Evolutionary conservation across 2,797 vertebrate species (phyloP).

Genomic region (Cuculus canorus): DNA sequence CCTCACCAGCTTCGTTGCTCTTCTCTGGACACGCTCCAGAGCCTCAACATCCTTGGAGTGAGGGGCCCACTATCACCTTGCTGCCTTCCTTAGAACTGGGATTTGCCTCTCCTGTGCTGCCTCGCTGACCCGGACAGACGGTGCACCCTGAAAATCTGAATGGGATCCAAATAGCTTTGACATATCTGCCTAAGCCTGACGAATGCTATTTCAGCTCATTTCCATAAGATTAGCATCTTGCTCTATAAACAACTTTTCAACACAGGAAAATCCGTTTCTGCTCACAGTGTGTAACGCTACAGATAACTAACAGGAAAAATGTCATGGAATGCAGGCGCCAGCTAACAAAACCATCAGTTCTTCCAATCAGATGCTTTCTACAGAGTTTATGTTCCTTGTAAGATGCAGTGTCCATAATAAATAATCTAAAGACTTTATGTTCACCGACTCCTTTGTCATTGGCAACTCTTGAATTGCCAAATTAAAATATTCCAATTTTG

Average conservation of each 20-base stretch:
- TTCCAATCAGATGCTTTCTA: conserved; percentile 58
- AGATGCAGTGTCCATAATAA: conserved; percentile 8
- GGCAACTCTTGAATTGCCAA: neutral
- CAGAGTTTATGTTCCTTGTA: conserved; percentile 4
- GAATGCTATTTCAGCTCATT: neutral
- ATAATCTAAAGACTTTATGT: conserved; percentile 25
- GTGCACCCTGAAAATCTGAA: neutral
- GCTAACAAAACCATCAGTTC: conserved; percentile 63
- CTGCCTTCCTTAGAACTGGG: neutral
- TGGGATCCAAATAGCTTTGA: neutral
- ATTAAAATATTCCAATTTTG: conserved; percentile 48
- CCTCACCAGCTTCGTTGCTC: too few relatives aligned
- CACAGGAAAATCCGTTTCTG: neutral
- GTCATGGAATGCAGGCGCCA: neutral
- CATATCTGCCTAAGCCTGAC: neutral
- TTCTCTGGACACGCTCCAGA: too few relatives aligned
- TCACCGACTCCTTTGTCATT: conserved; percentile 23
- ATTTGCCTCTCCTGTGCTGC: neutral
- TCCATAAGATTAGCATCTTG: neutral
- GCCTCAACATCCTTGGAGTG: too few relatives aligned
- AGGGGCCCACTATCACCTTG: neutral
- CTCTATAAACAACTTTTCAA: neutral
- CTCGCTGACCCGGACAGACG: neutral
- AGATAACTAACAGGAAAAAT: conserved; percentile 58
- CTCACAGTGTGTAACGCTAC: neutral